A percentile compares a stretch with the other conserved stretches of the same genome.
phyloP scores from a whole-genome alignment of 2,888 invertebrate genomes.

The Argyresthia goedartella region DNA sequence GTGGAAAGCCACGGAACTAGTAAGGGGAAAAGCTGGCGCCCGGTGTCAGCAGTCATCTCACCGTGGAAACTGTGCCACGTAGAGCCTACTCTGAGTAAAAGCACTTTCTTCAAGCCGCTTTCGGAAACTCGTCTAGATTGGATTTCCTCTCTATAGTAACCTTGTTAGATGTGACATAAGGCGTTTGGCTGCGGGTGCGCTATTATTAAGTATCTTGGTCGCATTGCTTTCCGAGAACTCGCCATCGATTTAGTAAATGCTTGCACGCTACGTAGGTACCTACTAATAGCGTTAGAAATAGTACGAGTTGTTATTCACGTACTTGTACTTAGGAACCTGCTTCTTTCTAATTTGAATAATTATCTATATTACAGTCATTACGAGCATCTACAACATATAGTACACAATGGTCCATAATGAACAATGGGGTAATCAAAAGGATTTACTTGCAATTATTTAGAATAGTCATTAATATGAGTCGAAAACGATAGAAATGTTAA shows the following conservation, averaged over 20 bases:
- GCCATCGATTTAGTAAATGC: neutral
- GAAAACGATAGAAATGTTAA: no score
- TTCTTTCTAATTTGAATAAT: no score
- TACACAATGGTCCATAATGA: no score
- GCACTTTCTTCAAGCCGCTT: slow-evolving; percentile 68
- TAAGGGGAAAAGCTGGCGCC: slow-evolving; percentile 15
- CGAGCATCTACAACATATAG: no score
- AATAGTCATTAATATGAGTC: no score
- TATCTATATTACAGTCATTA: no score
- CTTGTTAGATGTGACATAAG: slow-evolving; percentile 62
- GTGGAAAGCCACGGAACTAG: slow-evolving; percentile 37
- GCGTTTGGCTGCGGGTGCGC: slow-evolving; percentile 32
- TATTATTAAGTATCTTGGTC: slow-evolving; percentile 35
- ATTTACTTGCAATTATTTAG: no score
- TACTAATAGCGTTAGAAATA: slow-evolving; percentile 2
- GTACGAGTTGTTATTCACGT: neutral
- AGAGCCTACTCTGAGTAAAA: slow-evolving; percentile 61
- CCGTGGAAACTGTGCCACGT: slow-evolving; percentile 65
- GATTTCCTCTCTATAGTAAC: slow-evolving; percentile 54
- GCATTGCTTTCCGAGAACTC: slow-evolving; percentile 1
- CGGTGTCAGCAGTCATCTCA: neutral
- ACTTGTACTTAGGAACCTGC: no score
- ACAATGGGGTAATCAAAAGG: no score
- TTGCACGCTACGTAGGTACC: no score
- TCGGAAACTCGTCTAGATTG: slow-evolving; percentile 56